These are phyloP conservation scores for Micrasema longulum DNA, from an alignment of 1,140 invertebrate species.

Conservation along the genomic window DNA sequence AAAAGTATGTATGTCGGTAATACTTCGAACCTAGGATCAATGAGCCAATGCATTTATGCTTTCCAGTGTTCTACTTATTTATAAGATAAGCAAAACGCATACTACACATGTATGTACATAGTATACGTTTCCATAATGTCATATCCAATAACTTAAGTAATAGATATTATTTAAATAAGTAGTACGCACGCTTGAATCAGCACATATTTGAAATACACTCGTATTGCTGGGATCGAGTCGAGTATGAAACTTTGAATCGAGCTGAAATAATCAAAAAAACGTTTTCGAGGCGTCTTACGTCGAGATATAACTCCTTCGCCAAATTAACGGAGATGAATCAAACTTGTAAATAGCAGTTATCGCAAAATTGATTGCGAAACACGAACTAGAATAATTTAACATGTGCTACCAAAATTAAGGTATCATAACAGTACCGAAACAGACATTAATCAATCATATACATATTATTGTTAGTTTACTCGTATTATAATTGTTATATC, in stretches of 20 bases:
- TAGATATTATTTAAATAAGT: not conserved
- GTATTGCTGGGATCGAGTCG: not conserved
- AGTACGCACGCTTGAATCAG: no score
- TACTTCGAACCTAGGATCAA: no score
- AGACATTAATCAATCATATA: slow-evolving; percentile 49
- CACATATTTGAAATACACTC: no score
- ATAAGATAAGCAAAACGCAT: not conserved
- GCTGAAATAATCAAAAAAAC: no score
- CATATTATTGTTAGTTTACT: slow-evolving; percentile 13
- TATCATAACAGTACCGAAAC: slow-evolving; percentile 44
- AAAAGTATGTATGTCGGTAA: no score
- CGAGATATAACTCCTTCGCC: no score
- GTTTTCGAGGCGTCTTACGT: no score
- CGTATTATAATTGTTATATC: slow-evolving; percentile 31
- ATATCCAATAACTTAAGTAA: slow-evolving; percentile 9
- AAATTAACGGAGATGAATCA: no score
- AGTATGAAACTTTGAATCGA: no score
- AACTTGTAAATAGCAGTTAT: no score
- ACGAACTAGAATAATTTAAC: slow-evolving; percentile 5
- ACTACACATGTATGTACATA: not conserved
- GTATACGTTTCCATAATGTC: not conserved
- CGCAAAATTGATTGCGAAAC: slow-evolving; percentile 10
- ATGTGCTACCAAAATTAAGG: slow-evolving; percentile 41
- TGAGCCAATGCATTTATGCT: no score
- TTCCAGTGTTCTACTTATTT: not conserved